Base-by-base conservation (phyloP, 2,113 vertebrate species). In the Spea multiplicata region DNA sequence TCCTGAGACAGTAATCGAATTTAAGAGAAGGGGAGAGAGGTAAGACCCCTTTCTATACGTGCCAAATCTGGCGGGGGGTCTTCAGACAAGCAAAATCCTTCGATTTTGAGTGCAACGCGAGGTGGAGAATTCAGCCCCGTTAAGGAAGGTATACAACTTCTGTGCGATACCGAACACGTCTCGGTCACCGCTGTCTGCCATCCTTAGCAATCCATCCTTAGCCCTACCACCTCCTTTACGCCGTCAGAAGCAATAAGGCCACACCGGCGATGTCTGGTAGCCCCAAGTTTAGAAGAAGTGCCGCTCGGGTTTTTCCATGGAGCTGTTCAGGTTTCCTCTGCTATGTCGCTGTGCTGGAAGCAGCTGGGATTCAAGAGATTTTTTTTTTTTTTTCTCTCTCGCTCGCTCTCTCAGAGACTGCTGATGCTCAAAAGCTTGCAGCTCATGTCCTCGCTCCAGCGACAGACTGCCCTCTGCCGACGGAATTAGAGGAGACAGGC, bases 401-500 rank as follows among this genome's bases (percentile, higher is more conserved):
- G 87, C 88, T 64, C 9, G 87, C 86, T 86, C 88, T 92, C 86
- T 89, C 92, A 85, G 88, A 90, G 89, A 86, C 88, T 73, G 91
- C 85, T 88, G 92, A 87, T 89, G 89, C 92, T 91, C 76, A 76
- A 87, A 87, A 88, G 91, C 90, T 87, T 73, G 86, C 87, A 85
- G 90, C 88, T 88, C 86, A 85, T 89, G 90, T 76, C 90, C 83
- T 81, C 86, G 90, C 91, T 91, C 88, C 89, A 83, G 92, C 88
- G 90, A 84, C 90, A 83, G 92, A 93, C 90, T 92, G 92, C 90
- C 92, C 92, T 93, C 92, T 92, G 89, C 92, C 93, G 92, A 91
- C 92, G 89, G 90, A 89, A 93, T 88, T 86, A 88, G 87, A 88
- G 65, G 78, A 86, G 88, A 78, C 92, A 86, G 88, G 90, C 83